Base-by-base conservation (phyloP, 2,797 vertebrate species). In the Erithacus rubecula region DNA sequence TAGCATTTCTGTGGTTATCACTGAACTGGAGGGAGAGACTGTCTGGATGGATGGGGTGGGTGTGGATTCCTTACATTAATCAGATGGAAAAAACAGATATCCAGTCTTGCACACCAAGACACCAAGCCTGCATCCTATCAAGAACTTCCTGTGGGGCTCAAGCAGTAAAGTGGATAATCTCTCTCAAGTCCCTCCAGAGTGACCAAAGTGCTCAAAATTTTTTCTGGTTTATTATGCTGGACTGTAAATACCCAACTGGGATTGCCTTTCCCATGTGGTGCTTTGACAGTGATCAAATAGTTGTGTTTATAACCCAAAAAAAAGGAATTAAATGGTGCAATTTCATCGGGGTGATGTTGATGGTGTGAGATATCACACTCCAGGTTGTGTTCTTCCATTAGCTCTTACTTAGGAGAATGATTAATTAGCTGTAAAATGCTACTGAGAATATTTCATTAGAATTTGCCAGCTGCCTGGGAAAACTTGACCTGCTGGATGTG, bases 1-100 rank as follows among this genome's bases (percentile, higher is more conserved):
- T 96, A 97, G 95, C 95, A 95, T 96, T 96, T 95, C 83, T 79
- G 92, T 91, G 77, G 93, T 96, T 97, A 95, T 97, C 96, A 43
- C 94, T 93, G 84, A 96, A 96, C 94, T 94, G 93, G 95, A 94
- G 95, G 71, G 85, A 93, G 80, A 93, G 70, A 37, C 93, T 90
- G 84, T 70, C 24, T 68, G 15, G 89, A 89, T 70, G 94, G 94
- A 94, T 86, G 51, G 49, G 46, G 59, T 87, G 79, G 70, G 84
- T 59, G 60, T 90, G 82, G 76, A 89, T 95, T 82, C 93, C 49
- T 88, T 70, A 75, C 68, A 92, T 75, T 69, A 94, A 84, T 91
- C 84, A 95, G 95, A 96, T 96, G 80, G 88, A 89, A 90, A 86
- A 94, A 87, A 15, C 30, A 94, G 94, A 97, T 96, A 96, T 75